phyloP scores from a whole-genome alignment of 1,140 invertebrate species.

The Centruroides vittatus region DNA sequence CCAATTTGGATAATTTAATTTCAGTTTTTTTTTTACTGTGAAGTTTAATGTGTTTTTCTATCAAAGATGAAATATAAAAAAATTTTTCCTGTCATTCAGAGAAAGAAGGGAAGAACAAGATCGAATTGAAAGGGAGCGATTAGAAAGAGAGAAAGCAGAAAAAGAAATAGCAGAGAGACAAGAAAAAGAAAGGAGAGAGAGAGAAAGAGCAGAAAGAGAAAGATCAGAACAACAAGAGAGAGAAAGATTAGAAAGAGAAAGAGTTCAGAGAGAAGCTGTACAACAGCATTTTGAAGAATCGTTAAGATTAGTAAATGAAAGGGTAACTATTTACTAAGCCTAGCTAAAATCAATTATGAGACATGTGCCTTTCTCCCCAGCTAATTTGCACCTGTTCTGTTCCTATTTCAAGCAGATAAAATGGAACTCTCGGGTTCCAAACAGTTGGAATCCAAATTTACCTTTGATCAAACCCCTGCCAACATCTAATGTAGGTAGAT shows the following conservation, averaged over 20 bases:
- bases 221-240: constrained; percentile 42
- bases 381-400: no score
- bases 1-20: no score
- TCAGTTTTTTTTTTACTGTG: no score
- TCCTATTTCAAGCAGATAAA: no score
- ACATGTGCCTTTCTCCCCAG: no score
- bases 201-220: constrained; percentile 34
- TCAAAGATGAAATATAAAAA: background rate
- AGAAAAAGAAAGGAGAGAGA: constrained; percentile 34
- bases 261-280: constrained; percentile 52
- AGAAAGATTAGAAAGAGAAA: constrained; percentile 50
- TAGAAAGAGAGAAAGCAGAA: constrained; percentile 35
- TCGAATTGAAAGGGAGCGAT: constrained; percentile 31
- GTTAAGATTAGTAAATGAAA: constrained; percentile 60
- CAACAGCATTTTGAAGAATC: constrained; percentile 84
- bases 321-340: constrained; percentile 31
- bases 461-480: no score
- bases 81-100: constrained; percentile 18
- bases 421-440: no score
- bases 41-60: background rate
- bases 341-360: no score
- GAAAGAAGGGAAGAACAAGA: constrained; percentile 40
- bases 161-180: constrained; percentile 43
- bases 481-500: no score
- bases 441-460: no score